These are phyloP conservation scores for Caligus rogercresseyi DNA, from an alignment of 1,140 invertebrate genomes.

Conservation along the genomic window DNA sequence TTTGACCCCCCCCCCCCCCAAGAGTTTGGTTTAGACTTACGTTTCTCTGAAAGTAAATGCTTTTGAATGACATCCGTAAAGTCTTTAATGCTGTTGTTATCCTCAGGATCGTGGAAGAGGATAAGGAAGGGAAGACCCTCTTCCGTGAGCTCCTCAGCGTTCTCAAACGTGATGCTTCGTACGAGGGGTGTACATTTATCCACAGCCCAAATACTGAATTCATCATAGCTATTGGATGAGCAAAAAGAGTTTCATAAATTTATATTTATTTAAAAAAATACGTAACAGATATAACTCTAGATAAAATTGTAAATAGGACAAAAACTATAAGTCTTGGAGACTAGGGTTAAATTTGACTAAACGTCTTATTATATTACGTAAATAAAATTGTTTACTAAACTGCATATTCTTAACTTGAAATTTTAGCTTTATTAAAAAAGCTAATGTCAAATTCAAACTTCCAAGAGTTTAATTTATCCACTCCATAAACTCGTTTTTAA, in stretches of 20 bases:
- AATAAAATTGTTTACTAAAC: no score
- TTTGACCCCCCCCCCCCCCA: no score
- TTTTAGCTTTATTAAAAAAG: no score
- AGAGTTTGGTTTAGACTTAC: constrained; percentile 51
- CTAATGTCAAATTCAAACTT: no score
- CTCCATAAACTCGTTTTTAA: no score
- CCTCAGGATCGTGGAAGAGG: constrained; percentile 75
- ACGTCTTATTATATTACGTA: no score
- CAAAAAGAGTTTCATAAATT: background rate
- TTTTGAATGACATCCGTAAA: constrained; percentile 57
- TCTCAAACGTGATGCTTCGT: constrained; percentile 66
- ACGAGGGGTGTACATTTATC: constrained; percentile 50
- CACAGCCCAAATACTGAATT: constrained; percentile 57
- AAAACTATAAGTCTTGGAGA: background rate
- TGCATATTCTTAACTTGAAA: no score
- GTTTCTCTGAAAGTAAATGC: constrained; percentile 69
- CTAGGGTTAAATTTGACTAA: no score
- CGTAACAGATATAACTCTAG: background rate
- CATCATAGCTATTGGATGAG: constrained; percentile 26
- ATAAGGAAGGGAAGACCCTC: constrained; percentile 98
- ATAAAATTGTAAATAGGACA: background rate
- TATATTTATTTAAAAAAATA: background rate
- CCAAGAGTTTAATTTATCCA: no score
- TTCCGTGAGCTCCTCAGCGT: constrained; percentile 96
- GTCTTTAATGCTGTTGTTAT: constrained; percentile 62